A percentile compares a stretch with the other conserved stretches of the same genome.
Evolutionary conservation across 1,140 invertebrate species (phyloP).

Genomic region (Drosophila carrolli): DNA sequence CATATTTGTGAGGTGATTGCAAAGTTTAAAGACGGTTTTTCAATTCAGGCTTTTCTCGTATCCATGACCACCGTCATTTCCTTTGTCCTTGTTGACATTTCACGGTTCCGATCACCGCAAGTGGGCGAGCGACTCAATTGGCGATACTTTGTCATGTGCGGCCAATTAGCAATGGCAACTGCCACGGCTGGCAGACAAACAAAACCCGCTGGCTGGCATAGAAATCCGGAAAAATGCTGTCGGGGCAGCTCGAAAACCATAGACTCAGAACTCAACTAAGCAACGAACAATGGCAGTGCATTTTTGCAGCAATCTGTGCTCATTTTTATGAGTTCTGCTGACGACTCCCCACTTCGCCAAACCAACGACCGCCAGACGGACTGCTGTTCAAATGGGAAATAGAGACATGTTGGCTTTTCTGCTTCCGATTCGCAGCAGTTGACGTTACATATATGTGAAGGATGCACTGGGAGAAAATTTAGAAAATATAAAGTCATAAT

Average conservation of each 20-base stretch:
- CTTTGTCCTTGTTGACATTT: conserved; percentile 31
- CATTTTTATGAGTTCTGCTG: conserved; percentile 74
- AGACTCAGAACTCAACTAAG: conserved; percentile 17
- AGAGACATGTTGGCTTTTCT: conserved; percentile 81
- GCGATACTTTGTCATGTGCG: conserved; percentile 75
- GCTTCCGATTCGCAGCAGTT: conserved; percentile 75
- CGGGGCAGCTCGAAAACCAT: conserved; percentile 20
- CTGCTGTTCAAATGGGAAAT: conserved; percentile 72
- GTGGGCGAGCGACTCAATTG: conserved; percentile 28
- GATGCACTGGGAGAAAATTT: conserved; percentile 3
- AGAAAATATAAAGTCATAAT: no score
- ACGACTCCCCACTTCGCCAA: conserved; percentile 55
- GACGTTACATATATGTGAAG: conserved; percentile 37
- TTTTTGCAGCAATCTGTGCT: conserved; percentile 50
- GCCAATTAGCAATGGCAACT: conserved; percentile 70
- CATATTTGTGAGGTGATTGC: neutral
- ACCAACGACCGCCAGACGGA: conserved; percentile 39
- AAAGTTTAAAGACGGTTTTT: neutral
- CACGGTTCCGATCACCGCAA: conserved; percentile 19
- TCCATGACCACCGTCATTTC: neutral
- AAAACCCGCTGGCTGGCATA: conserved; percentile 63
- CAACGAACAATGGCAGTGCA: conserved; percentile 53
- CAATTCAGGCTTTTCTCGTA: neutral
- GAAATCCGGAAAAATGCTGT: conserved; percentile 27
- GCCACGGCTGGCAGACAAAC: conserved; percentile 55